Percentiles rank a stretch among this genome's conserved stretches.
Conservation (phyloP, 2,888 invertebrate genomes). For the Netelia fuscicornis region DNA sequence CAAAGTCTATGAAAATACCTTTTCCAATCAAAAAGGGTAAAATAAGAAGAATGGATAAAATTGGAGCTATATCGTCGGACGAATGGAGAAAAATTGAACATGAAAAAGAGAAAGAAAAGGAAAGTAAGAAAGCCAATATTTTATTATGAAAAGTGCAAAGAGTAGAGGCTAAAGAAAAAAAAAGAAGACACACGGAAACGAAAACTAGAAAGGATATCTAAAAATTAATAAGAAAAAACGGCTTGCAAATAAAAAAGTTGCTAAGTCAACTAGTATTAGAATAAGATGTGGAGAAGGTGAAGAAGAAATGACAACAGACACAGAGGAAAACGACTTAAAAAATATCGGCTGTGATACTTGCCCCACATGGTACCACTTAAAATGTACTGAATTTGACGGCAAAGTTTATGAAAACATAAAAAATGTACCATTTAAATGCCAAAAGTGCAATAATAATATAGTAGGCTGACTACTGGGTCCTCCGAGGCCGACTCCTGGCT, state of each 20-base stretch:
- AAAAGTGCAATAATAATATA: no score
- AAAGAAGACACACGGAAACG: neutral
- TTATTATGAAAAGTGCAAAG: slow-evolving; percentile 8
- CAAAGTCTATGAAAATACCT: neutral
- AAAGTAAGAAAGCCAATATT: slow-evolving; percentile 1
- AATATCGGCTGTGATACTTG: slow-evolving; percentile 10
- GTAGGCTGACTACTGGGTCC: no score
- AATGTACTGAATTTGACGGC: neutral
- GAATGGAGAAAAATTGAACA: slow-evolving; percentile 11
- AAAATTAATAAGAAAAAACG: neutral
- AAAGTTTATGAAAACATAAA: no score
- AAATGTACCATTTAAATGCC: no score
- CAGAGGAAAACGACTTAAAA: slow-evolving; percentile 3
- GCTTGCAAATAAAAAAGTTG: no score
- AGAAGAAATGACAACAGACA: neutral
- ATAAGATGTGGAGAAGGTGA: slow-evolving; percentile 7
- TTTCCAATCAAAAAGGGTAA: slow-evolving; percentile 5
- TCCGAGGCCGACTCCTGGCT: no score
- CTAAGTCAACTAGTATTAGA: no score
- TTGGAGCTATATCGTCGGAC: slow-evolving; percentile 17
- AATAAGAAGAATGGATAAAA: neutral
- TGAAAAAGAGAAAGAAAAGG: neutral
- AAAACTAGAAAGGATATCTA: neutral
- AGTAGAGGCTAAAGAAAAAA: neutral
- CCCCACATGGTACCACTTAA: slow-evolving; percentile 6